Evolutionary conservation across 2,797 vertebrate genomes (phyloP).

Genomic region (Meda fulgida): DNA sequence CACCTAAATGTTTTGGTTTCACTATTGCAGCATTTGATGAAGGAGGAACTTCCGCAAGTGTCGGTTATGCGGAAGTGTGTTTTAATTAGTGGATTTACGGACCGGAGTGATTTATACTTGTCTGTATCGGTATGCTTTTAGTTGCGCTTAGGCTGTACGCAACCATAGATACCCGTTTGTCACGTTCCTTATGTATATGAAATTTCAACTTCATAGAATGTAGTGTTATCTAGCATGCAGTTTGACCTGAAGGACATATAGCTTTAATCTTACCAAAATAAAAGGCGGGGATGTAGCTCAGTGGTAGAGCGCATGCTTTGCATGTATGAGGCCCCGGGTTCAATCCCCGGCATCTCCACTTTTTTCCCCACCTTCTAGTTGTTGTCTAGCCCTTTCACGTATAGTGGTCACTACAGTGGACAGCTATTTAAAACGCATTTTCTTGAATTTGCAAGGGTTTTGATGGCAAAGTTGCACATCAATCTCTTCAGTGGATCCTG

Average conservation of each 20-base stretch:
- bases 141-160: background rate
- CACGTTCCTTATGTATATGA: background rate
- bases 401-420: too few relatives aligned
- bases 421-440: too few relatives aligned
- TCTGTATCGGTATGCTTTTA: background rate
- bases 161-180: background rate
- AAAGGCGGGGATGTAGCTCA: slow-evolving; percentile 55
- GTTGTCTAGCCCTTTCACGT: too few relatives aligned
- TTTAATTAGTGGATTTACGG: background rate
- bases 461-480: too few relatives aligned
- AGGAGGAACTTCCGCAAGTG: slow-evolving; percentile 30
- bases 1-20: slow-evolving; percentile 28
- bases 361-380: background rate
- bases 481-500: too few relatives aligned
- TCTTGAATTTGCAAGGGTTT: too few relatives aligned
- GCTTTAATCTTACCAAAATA: rapidly evolving
- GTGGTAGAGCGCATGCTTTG: slow-evolving; percentile 63
- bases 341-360: slow-evolving; percentile 45
- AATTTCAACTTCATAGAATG: rapidly evolving
- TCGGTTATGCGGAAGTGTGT: slow-evolving; percentile 32
- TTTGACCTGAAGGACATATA: rapidly evolving
- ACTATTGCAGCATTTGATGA: background rate
- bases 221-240: rapidly evolving
- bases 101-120: background rate
- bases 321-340: slow-evolving; percentile 64